A percentile compares a stretch with the other conserved stretches of the same genome.
phyloP scores from a whole-genome alignment of 2,113 vertebrate species.

The Cairina moschata region DNA sequence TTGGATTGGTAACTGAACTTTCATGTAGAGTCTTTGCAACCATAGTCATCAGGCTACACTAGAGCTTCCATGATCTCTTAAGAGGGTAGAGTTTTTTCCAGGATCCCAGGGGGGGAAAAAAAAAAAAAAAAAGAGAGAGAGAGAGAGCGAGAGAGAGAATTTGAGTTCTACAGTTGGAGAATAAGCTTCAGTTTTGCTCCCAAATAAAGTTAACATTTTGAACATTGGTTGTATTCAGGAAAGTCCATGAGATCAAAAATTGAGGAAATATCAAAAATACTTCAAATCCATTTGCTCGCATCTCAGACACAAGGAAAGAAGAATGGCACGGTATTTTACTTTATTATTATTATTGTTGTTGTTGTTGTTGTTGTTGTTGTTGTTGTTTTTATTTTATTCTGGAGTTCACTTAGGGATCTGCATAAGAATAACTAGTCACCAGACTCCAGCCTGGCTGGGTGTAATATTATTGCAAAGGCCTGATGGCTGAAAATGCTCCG shows the following conservation, averaged over 20 bases:
- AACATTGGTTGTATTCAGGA: neutral
- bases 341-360: neutral
- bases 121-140: too few species aligned
- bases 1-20: neutral
- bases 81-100: neutral
- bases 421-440: neutral
- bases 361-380: too few species aligned
- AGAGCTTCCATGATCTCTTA: neutral
- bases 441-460: constrained; percentile 39
- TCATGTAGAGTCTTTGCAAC: neutral
- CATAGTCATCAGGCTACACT: neutral
- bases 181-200: neutral
- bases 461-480: constrained; percentile 24
- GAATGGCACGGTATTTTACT: neutral
- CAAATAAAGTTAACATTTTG: neutral
- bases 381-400: neutral
- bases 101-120: neutral
- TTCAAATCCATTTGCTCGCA: neutral
- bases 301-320: neutral
- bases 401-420: neutral
- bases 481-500: neutral
- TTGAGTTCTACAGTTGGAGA: neutral
- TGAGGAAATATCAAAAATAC: neutral
- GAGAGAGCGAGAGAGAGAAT: neutral
- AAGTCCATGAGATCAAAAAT: neutral